A percentile compares a stretch with the other conserved stretches of the same genome.
Conservation (phyloP, 2,888 invertebrate species). For the Disparrhopalites patrizii region DNA sequence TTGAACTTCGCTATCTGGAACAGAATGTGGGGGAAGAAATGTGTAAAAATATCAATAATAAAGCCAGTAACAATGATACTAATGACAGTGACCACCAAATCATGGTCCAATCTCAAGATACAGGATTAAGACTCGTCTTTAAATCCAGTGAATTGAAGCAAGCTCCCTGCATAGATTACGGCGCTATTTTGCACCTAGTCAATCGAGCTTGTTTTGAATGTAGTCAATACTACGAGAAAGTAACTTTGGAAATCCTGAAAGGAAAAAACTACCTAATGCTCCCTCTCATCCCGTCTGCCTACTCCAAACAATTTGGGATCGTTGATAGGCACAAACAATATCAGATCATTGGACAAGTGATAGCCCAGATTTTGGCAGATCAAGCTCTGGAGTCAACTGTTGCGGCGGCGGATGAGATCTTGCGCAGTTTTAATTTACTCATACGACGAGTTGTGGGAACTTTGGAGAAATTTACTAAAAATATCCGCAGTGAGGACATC, state of each 20-base stretch:
- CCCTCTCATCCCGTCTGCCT: not conserved
- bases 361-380: constrained; percentile 15
- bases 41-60: too few species aligned
- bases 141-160: not conserved
- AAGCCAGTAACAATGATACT: not conserved
- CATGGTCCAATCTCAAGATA: not conserved
- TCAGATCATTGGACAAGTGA: not conserved
- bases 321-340: not conserved
- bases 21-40: too few species aligned
- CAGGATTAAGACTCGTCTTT: constrained; percentile 4
- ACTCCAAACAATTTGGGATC: not conserved
- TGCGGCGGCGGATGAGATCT: constrained; percentile 8
- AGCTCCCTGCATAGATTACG: constrained; percentile 8
- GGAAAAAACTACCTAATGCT: constrained; percentile 1
- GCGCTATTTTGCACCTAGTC: constrained; percentile 8
- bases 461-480: constrained; percentile 3
- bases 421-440: constrained; percentile 7
- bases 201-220: constrained; percentile 7
- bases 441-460: not conserved
- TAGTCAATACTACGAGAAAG: constrained; percentile 3
- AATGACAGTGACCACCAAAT: not conserved
- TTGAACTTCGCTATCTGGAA: not conserved
- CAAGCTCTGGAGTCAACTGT: constrained; percentile 12
- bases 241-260: not conserved
- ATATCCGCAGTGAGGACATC: not conserved